These are phyloP conservation scores for Meiosimyza decipiens DNA, from an alignment of 2,888 invertebrate genomes.

Conservation along the genomic window DNA sequence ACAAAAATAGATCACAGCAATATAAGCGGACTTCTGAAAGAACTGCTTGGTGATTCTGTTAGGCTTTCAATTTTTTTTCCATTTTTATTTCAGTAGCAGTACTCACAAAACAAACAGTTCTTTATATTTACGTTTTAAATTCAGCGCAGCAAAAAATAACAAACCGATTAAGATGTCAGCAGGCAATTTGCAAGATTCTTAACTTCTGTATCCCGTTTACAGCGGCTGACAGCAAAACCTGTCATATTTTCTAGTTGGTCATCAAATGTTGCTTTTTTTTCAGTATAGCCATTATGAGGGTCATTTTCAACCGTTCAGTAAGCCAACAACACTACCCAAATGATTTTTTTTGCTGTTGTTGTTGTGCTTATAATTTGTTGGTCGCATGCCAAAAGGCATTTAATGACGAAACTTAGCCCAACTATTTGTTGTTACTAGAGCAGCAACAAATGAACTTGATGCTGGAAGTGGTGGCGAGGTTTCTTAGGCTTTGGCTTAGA, in stretches of 20 bases:
- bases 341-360: not conserved
- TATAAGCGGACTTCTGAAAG: not conserved
- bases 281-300: conserved; percentile 22
- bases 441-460: not conserved
- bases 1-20: conserved; percentile 2
- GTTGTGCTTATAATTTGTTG: conserved; percentile 19
- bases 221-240: too few relatives aligned
- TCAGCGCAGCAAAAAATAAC: not conserved
- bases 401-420: conserved; percentile 9
- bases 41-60: not conserved
- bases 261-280: conserved; percentile 4
- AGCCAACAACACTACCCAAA: not conserved
- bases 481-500: not conserved
- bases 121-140: too few relatives aligned
- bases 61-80: not conserved
- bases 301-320: conserved; percentile 17
- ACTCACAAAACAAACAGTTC: too few relatives aligned
- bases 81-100: not conserved
- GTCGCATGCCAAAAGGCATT: conserved; percentile 29
- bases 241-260: not conserved
- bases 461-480: not conserved
- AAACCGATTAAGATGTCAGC: conserved; percentile 31
- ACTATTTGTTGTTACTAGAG: not conserved
- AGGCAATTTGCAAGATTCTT: conserved; percentile 18
- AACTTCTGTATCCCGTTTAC: not conserved